Evolutionary conservation across 2,113 vertebrate genomes (phyloP).

Genomic region (Anolis carolinensis): DNA sequence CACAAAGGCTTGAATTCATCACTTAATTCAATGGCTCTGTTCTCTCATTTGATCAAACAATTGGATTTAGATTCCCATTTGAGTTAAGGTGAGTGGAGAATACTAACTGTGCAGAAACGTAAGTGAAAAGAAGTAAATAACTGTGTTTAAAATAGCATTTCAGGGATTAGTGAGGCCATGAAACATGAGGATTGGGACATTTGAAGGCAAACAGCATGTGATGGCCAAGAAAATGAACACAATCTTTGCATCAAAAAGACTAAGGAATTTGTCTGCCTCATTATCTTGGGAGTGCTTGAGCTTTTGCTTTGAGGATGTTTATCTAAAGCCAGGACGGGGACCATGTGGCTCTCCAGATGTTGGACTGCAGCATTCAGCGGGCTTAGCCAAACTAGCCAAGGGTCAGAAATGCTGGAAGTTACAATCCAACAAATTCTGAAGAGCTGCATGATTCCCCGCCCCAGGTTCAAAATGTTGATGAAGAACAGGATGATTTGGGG

Average conservation of each 20-base stretch:
- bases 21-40: too few relatives aligned
- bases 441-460: too few relatives aligned
- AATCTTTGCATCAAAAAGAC: not conserved
- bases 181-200: not conserved
- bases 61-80: not conserved
- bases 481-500: not conserved
- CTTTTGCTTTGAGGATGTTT: not conserved
- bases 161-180: not conserved
- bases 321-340: not conserved
- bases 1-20: too few relatives aligned
- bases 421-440: too few relatives aligned
- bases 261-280: too few relatives aligned
- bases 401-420: too few relatives aligned
- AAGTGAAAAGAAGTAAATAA: not conserved
- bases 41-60: too few relatives aligned
- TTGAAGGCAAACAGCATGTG: not conserved
- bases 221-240: not conserved
- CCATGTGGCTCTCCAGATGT: too few relatives aligned
- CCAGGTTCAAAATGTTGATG: not conserved
- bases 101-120: not conserved
- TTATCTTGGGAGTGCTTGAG: not conserved
- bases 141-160: not conserved
- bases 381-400: too few relatives aligned
- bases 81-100: not conserved
- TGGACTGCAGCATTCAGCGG: too few relatives aligned